phyloP scores from a whole-genome alignment of 2,113 vertebrate genomes.

The Bos indicus region DNA sequence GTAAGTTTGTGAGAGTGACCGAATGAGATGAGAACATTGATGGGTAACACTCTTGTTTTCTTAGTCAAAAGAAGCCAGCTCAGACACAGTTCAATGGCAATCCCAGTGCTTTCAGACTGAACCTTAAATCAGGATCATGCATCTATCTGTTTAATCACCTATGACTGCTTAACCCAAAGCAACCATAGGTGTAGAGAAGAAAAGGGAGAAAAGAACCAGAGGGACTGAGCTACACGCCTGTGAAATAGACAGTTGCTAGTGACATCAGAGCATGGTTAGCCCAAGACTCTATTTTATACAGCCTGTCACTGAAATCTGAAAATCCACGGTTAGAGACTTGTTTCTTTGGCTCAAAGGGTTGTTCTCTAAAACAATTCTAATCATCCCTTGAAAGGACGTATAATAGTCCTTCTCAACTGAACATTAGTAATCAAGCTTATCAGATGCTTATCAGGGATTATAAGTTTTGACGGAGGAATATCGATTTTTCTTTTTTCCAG shows the following conservation, averaged over 20 bases:
- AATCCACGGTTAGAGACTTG: not conserved
- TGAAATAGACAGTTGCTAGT: not conserved
- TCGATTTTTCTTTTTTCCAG: not conserved
- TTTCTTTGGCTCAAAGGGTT: not conserved
- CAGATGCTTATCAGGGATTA: not conserved
- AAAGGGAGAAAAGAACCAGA: not conserved
- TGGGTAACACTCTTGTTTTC: not conserved
- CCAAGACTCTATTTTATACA: not conserved
- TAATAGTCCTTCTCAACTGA: not conserved
- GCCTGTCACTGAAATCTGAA: not conserved
- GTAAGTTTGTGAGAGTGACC: not conserved
- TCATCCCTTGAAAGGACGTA: not conserved
- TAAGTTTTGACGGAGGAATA: not conserved
- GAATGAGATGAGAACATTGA: not conserved
- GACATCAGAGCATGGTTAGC: not conserved
- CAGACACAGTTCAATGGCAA: not conserved
- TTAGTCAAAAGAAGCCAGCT: not conserved
- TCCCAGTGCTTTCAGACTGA: not conserved
- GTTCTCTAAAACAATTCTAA: not conserved
- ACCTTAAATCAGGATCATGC: not conserved
- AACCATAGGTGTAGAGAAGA: not conserved
- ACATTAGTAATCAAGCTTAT: not conserved
- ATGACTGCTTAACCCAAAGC: not conserved
- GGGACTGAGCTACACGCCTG: rapidly evolving
- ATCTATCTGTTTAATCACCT: not conserved